These are phyloP conservation scores for Eolophus roseicapilla DNA, from an alignment of 2,113 vertebrate species.

Conservation along the genomic window DNA sequence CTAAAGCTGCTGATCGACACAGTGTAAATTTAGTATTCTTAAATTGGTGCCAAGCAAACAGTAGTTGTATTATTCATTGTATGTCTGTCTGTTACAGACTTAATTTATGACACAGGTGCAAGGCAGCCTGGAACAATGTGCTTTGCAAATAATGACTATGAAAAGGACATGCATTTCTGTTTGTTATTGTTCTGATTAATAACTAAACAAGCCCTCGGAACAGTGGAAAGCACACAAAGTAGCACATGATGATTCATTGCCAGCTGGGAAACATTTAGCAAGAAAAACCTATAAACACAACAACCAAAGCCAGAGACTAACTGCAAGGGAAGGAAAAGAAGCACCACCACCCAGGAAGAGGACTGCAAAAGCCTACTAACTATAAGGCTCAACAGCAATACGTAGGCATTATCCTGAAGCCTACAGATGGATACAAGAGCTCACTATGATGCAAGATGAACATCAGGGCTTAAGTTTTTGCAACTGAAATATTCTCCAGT, in stretches of 20 bases:
- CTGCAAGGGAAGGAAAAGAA: not conserved
- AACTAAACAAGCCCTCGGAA: conserved; percentile 9
- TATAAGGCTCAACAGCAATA: not conserved
- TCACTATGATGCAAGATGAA: not conserved
- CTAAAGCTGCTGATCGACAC: conserved; percentile 40
- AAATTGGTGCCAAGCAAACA: not conserved
- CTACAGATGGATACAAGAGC: not conserved
- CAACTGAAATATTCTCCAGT: not conserved
- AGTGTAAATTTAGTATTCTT: conserved; percentile 52
- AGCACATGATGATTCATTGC: not conserved
- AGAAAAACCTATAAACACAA: not conserved
- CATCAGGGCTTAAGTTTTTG: not conserved
- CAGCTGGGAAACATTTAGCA: not conserved
- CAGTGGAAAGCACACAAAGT: not conserved
- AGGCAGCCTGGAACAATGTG: not conserved
- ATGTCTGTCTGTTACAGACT: not conserved
- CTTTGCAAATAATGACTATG: not conserved
- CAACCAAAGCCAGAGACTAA: not conserved
- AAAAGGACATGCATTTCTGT: not conserved
- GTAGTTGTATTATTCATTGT: not conserved
- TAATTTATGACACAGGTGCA: conserved; percentile 8
- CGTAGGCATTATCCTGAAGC: not conserved
- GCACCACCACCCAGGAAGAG: not conserved
- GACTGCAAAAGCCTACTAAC: not conserved
- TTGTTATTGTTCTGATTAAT: conserved; percentile 15